phyloP scores from a whole-genome alignment of 2,113 vertebrate species.

The Laticauda colubrina region DNA sequence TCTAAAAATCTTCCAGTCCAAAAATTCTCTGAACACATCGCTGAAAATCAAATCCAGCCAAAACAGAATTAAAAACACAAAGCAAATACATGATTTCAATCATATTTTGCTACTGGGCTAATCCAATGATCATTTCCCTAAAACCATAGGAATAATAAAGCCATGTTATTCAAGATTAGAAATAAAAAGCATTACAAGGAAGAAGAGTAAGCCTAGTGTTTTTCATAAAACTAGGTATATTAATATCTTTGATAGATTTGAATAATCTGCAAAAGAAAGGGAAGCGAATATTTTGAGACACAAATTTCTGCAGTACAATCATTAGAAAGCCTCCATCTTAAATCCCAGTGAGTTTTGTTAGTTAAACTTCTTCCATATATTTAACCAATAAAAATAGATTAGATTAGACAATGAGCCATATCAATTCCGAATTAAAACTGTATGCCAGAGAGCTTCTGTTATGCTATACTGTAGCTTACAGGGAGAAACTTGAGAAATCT shows the following conservation, averaged over 20 bases:
- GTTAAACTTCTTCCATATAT: neutral
- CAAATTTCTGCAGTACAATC: neutral
- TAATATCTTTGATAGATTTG: neutral
- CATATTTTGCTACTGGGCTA: neutral
- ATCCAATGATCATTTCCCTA: neutral
- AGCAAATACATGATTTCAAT: neutral
- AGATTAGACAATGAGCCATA: neutral
- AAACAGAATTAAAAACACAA: neutral
- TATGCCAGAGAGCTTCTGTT: constrained; percentile 19
- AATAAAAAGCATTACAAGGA: neutral
- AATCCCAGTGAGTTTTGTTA: neutral
- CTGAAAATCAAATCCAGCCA: neutral
- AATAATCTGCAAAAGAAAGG: neutral
- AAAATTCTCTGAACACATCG: neutral
- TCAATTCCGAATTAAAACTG: neutral
- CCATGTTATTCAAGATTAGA: neutral
- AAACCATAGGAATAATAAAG: neutral
- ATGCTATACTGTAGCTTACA: constrained; percentile 18
- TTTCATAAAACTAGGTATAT: neutral
- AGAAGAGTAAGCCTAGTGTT: neutral
- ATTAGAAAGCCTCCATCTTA: neutral
- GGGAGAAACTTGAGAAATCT: constrained; percentile 3
- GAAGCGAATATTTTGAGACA: neutral
- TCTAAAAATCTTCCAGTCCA: neutral
- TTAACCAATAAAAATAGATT: neutral